Evolutionary conservation across 2,797 vertebrate genomes (phyloP).

Genomic region (Gymnopithys bicolor): DNA sequence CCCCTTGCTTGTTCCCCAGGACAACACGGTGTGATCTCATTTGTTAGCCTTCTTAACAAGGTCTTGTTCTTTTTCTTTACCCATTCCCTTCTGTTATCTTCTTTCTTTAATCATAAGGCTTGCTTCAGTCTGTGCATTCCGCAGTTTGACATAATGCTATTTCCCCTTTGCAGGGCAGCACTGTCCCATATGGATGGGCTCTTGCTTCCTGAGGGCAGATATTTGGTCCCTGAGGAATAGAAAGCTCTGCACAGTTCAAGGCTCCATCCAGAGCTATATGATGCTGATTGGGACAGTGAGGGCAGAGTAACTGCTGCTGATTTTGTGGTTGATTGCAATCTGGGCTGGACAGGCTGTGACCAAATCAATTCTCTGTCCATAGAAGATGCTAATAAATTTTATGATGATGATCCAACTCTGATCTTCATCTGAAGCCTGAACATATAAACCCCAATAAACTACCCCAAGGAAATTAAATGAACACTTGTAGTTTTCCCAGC

Average conservation of each 20-base stretch:
- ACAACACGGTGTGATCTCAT: background rate
- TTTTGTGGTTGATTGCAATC: background rate
- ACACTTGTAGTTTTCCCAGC: background rate
- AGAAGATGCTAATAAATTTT: background rate
- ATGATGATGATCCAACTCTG: background rate
- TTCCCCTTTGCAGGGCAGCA: background rate
- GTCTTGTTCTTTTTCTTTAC: background rate
- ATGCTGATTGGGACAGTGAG: background rate
- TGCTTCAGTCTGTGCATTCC: background rate
- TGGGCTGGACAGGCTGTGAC: background rate
- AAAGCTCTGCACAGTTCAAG: background rate
- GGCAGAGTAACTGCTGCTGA: background rate
- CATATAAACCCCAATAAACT: background rate
- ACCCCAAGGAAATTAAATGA: background rate
- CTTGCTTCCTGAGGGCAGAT: background rate
- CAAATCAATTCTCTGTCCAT: background rate
- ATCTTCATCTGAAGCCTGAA: background rate
- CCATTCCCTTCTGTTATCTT: background rate
- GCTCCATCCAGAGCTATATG: background rate
- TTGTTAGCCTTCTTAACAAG: background rate
- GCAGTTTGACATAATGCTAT: background rate
- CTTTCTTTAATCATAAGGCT: background rate
- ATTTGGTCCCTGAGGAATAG: background rate
- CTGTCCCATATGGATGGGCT: background rate
- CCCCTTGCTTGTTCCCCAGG: background rate